Conservation (phyloP, 2,113 vertebrate species). For the Fregata magnificens region DNA sequence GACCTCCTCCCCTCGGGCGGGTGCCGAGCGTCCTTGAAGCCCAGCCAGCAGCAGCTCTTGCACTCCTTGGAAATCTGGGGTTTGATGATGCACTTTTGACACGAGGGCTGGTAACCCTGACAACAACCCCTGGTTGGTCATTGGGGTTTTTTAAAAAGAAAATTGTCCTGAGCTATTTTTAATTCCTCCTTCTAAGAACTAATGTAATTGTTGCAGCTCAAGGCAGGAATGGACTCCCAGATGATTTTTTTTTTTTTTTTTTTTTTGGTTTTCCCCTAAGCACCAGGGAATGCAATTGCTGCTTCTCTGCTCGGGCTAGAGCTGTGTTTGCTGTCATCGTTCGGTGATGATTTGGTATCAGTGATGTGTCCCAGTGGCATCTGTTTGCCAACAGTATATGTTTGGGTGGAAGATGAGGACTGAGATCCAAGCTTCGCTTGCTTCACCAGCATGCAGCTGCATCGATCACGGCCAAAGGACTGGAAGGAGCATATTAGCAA, state of each 20-base stretch:
- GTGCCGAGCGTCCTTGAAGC: background rate
- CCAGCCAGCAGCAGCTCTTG: background rate
- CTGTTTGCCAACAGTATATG: background rate
- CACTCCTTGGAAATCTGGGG: background rate
- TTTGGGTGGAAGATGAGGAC: background rate
- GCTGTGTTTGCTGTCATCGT: accelerated
- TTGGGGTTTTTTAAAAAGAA: background rate
- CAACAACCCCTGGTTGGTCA: background rate
- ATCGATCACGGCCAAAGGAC: background rate
- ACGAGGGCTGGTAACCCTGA: background rate
- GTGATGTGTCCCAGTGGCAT: background rate
- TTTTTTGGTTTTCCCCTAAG: background rate
- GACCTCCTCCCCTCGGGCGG: background rate
- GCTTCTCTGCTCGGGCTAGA: background rate
- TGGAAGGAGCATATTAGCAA: background rate
- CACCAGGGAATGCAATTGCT: background rate
- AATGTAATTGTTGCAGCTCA: background rate
- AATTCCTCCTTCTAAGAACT: constrained; percentile 4
- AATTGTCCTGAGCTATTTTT: background rate
- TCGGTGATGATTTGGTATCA: background rate
- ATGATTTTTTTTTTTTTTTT: background rate
- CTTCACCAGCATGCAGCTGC: background rate
- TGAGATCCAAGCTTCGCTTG: background rate
- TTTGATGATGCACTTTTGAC: background rate
- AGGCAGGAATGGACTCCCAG: background rate